Evolutionary conservation across 2,113 vertebrate genomes (phyloP).

Genomic region (Empidonax alnorum): DNA sequence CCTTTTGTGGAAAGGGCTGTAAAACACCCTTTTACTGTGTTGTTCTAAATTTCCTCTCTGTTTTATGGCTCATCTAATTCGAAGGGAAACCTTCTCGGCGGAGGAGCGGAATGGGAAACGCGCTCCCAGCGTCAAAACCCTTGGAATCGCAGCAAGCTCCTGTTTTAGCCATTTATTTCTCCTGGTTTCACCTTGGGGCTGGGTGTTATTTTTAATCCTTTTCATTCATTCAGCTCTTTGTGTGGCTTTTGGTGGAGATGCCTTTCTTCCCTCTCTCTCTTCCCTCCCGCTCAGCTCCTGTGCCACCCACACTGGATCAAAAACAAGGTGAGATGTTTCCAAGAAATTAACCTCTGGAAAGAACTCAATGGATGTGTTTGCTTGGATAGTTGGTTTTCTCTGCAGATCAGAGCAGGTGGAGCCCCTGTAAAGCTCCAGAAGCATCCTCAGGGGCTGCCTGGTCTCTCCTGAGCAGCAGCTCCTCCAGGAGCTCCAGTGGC

Average conservation of each 20-base stretch:
- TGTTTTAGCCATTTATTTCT: slow-evolving; percentile 21
- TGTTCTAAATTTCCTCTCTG: slow-evolving; percentile 56
- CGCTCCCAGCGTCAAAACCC: neutral
- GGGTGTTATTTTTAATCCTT: neutral
- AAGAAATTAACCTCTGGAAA: neutral
- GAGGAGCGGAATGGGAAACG: slow-evolving; percentile 41
- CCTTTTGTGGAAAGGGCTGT: neutral
- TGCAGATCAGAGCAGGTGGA: neutral
- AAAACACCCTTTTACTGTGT: neutral
- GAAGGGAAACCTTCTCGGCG: neutral
- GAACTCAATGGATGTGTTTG: neutral
- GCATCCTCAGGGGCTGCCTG: neutral
- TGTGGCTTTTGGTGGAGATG: neutral
- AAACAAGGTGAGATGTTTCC: neutral
- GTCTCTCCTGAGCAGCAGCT: neutral
- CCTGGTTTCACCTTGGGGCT: neutral
- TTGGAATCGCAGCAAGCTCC: slow-evolving; percentile 6
- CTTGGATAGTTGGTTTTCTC: neutral
- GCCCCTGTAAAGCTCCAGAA: neutral
- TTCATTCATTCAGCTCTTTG: neutral
- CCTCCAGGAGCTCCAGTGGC: neutral
- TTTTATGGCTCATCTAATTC: slow-evolving; percentile 40
- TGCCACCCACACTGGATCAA: neutral
- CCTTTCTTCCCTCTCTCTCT: neutral
- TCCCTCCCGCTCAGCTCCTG: neutral